Percentiles rank a stretch among this genome's conserved stretches.
Conservation (phyloP, 2,888 invertebrate genomes). For the Meteorus cinctellus region DNA sequence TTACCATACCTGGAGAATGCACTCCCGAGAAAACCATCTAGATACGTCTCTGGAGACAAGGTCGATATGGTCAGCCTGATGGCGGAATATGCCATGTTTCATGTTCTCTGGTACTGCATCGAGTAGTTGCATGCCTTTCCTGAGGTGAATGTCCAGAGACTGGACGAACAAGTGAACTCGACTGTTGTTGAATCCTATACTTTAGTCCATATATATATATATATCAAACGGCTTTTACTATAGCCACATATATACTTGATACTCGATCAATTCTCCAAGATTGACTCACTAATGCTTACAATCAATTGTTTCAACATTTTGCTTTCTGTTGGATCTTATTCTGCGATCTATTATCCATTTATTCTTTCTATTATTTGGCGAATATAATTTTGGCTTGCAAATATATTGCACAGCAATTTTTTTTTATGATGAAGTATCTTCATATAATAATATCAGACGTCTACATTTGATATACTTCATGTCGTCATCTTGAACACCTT, state of each 20-base stretch:
- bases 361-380: neutral
- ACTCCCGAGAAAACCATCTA: slow-evolving; percentile 62
- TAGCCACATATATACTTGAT: slow-evolving; percentile 21
- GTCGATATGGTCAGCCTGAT: slow-evolving; percentile 50
- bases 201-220: slow-evolving; percentile 38
- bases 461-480: neutral
- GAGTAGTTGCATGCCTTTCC: slow-evolving; percentile 37
- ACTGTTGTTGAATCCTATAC: slow-evolving; percentile 38
- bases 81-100: neutral
- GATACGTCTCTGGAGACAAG: slow-evolving; percentile 67
- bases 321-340: slow-evolving; percentile 8
- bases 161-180: slow-evolving; percentile 68
- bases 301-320: neutral
- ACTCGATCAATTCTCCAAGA: slow-evolving; percentile 36
- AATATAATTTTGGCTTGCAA: neutral
- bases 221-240: neutral
- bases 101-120: slow-evolving; percentile 16
- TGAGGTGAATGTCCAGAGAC: slow-evolving; percentile 69
- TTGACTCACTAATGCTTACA: neutral
- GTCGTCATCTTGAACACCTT: slow-evolving; percentile 23
- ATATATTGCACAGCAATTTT: neutral
- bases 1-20: slow-evolving; percentile 37
- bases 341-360: too few relatives aligned
- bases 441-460: neutral
- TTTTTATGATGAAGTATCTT: neutral